Evolutionary conservation across 35 echinoderm and acorn worm species (phyloP).

Genomic region (Holothuria glaberrima): DNA sequence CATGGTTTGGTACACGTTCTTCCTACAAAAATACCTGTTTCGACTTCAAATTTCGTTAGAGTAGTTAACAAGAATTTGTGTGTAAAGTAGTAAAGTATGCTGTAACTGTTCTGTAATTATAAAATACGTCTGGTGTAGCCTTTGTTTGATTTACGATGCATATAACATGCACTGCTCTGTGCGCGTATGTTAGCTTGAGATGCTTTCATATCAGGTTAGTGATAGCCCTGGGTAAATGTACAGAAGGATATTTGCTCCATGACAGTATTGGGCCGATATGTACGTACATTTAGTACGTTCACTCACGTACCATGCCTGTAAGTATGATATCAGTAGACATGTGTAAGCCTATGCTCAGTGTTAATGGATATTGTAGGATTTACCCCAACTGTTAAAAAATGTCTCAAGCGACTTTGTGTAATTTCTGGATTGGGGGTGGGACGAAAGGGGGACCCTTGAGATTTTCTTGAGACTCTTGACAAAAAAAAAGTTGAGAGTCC

Average conservation of each 20-base stretch:
- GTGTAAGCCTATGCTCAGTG: background rate
- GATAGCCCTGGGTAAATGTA: too few relatives aligned
- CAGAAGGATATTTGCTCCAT: too few relatives aligned
- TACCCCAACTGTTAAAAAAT: background rate
- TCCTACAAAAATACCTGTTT: background rate
- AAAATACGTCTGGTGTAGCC: too few relatives aligned
- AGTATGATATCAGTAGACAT: background rate
- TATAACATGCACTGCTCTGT: too few relatives aligned
- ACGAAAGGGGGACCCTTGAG: background rate
- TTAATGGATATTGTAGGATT: background rate
- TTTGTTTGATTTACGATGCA: too few relatives aligned
- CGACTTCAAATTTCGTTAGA: slow-evolving; percentile 11
- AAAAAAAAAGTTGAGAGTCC: too few relatives aligned
- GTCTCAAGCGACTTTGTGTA: slow-evolving; percentile 17
- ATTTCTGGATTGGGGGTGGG: slow-evolving; percentile 15
- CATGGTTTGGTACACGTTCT: background rate
- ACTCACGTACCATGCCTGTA: background rate
- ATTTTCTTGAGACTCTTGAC: too few relatives aligned
- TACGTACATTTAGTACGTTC: too few relatives aligned
- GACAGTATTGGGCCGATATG: too few relatives aligned
- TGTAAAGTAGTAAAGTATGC: background rate
- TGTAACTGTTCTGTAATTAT: too few relatives aligned
- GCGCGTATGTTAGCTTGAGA: too few relatives aligned
- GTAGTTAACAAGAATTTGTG: slow-evolving; percentile 12
- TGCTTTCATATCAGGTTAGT: too few relatives aligned